phyloP scores from a whole-genome alignment of 2,113 vertebrate species.

The Etheostoma spectabile region DNA sequence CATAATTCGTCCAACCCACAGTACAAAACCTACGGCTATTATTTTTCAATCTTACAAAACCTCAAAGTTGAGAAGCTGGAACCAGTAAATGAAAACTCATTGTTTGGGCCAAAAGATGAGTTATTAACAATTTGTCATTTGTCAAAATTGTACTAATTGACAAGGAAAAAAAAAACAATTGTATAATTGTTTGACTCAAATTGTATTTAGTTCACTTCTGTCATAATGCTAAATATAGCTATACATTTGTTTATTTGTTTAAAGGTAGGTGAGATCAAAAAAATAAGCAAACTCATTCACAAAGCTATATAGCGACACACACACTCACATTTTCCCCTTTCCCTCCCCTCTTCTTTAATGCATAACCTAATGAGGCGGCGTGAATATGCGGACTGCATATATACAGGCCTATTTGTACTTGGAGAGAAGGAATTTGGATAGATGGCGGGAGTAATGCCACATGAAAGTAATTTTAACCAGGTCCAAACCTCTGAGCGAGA shows the following conservation, averaged over 20 bases:
- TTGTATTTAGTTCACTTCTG: not conserved
- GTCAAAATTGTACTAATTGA: too few species aligned
- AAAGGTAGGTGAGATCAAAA: conserved; percentile 24
- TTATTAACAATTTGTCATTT: not conserved
- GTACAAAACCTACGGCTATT: not conserved
- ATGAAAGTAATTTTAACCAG: conserved; percentile 80
- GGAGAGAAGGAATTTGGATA: conserved; percentile 74
- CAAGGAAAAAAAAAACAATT: too few species aligned
- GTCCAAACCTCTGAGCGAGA: conserved; percentile 68
- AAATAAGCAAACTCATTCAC: conserved; percentile 16
- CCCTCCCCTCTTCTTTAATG: conserved; percentile 51
- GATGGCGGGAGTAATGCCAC: conserved; percentile 76
- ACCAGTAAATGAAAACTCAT: not conserved
- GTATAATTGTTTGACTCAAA: not conserved
- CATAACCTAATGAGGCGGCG: conserved; percentile 72
- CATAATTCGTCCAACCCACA: too few species aligned
- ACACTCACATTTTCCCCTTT: conserved; percentile 17
- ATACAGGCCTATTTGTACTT: conserved; percentile 73
- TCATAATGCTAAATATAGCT: not conserved
- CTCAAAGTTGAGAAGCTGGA: not conserved
- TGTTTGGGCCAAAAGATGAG: not conserved
- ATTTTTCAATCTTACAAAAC: not conserved
- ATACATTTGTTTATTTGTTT: not conserved
- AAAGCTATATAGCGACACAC: not conserved
- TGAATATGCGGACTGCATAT: conserved; percentile 65